Conservation (phyloP, 2,113 vertebrate genomes). For the Pyrgilauda ruficollis region DNA sequence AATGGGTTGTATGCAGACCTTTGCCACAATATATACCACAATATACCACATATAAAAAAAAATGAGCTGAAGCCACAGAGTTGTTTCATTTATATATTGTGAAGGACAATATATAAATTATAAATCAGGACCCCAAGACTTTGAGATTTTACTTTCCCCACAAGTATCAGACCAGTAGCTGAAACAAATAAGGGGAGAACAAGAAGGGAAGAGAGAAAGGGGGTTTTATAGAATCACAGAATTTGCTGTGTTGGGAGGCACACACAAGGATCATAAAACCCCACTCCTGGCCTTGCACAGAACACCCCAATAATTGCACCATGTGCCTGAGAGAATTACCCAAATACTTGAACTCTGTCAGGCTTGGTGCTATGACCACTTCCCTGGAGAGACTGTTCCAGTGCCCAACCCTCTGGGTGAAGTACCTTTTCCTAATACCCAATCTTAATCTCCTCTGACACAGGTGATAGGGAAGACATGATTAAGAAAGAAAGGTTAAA, state of each 20-base stretch:
- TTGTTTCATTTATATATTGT: not conserved
- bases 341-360: not conserved
- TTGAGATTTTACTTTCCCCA: not conserved
- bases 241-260: not conserved
- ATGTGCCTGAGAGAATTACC: not conserved
- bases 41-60: not conserved
- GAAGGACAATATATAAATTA: not conserved
- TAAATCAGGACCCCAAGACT: not conserved
- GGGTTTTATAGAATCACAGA: not conserved
- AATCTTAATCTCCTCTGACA: not conserved
- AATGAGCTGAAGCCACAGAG: not conserved
- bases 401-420: not conserved
- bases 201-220: not conserved
- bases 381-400: not conserved
- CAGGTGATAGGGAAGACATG: not conserved
- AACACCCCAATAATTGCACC: not conserved
- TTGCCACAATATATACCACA: not conserved
- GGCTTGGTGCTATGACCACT: not conserved
- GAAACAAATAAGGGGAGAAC: not conserved
- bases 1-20: not conserved
- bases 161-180: not conserved
- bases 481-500: not conserved
- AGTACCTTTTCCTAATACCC: not conserved
- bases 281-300: not conserved
- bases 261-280: no score